Percentiles rank a stretch among this genome's conserved stretches.
phyloP scores from a whole-genome alignment of 92 coral and sea anemone species.

The Parazoanthus darwini region DNA sequence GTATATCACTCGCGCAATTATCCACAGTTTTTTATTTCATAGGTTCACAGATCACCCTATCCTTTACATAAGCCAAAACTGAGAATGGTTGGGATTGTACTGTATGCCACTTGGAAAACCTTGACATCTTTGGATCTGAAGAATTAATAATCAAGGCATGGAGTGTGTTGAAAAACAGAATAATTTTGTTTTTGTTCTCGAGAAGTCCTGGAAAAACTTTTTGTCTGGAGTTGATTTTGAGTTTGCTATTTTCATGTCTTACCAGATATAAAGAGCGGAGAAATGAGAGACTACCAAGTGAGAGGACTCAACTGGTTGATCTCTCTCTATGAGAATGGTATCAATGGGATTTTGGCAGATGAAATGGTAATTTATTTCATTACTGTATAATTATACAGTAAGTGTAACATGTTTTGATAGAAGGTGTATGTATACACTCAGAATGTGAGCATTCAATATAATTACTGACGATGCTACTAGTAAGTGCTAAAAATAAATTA shows the following conservation, averaged over 20 bases:
- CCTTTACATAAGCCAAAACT: too few species aligned
- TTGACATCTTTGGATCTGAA: too few species aligned
- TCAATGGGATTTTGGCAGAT: slow-evolving; percentile 99
- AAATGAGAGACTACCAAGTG: slow-evolving; percentile 98
- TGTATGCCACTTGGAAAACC: too few species aligned
- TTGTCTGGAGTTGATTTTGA: not conserved
- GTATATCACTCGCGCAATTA: too few species aligned
- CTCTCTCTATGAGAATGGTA: slow-evolving; percentile 95
- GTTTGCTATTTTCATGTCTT: not conserved
- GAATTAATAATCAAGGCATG: not conserved
- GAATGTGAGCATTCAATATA: too few species aligned
- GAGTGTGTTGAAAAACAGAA: not conserved
- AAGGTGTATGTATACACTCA: too few species aligned
- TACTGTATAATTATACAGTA: not conserved
- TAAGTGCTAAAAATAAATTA: too few species aligned
- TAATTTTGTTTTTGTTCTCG: too few species aligned
- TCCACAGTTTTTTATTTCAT: too few species aligned
- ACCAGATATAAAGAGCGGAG: slow-evolving; percentile 89
- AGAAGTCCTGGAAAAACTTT: not conserved
- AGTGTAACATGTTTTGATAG: not conserved
- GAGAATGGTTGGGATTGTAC: too few species aligned
- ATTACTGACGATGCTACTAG: too few species aligned
- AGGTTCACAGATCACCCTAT: too few species aligned
- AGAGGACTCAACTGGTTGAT: slow-evolving; percentile 99
- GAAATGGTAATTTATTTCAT: slow-evolving; percentile 76